Evolutionary conservation across 2,888 invertebrate genomes (phyloP), one percentile per base, ranked within the genome.

Genomic region (Harpalus rubripes): DNA sequence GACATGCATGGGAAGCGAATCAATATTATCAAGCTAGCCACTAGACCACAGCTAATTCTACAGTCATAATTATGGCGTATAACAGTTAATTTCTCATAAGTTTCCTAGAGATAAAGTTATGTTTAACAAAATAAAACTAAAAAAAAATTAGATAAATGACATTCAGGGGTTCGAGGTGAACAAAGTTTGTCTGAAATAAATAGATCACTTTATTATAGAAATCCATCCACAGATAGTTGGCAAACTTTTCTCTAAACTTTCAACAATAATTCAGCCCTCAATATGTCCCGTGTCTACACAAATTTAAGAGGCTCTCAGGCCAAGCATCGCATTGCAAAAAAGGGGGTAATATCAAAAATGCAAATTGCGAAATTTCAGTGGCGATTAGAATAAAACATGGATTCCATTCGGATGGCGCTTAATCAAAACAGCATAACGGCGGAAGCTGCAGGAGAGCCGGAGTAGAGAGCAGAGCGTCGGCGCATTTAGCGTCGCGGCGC

Each of bases 401-500:
- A 85, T 85, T 72, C 80, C 85, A 80, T 85, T 85, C 80, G 79
- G 83, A 83, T 76, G 76, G 59, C 72, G 85, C 85, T 85, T 85
- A 85, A 85, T 85, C 80, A 80, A 80, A 85, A 85, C 80, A 80
- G 85, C 78, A 65, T 84, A 63, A 79, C 79, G 41, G 84, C 26
- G 61, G 63, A 74, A 15, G 87, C 63, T 68, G 68, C 18, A 26
- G 16, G 10, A 82, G 76, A 3, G 6, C 32, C 61, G 68, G 16
- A 7, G n/a, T 15, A 1, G 41, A 16, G 72, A 44, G 18, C 18
- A 41, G 44, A 41, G 72, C 72, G 72, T 86, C 86, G 26, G 89
- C 89, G 89, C 87, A 88, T 88, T 86, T 88, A 88, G 89, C 89
- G 88, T 88, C 88, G 88, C 88, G 89, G 88, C 89, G 89, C 88